Conservation (phyloP, 1,140 invertebrate species). For the Drosophila dunni region DNA sequence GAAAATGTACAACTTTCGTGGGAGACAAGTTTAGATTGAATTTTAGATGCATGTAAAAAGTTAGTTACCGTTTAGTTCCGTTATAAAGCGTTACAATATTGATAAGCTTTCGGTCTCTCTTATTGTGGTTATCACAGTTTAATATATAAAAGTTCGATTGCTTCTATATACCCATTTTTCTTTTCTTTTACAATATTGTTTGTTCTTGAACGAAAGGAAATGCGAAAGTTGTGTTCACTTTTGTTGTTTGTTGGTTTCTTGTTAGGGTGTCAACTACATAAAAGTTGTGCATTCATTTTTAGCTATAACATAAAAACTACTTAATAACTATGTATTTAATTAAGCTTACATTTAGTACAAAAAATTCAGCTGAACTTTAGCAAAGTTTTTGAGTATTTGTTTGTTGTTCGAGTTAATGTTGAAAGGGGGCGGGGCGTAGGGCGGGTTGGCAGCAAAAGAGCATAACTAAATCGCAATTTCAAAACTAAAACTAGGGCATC, state of each 20-base stretch:
- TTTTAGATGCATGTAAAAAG: not conserved
- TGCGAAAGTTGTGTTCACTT: slow-evolving; percentile 32
- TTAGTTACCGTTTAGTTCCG: not conserved
- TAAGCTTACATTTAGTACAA: slow-evolving; percentile 68
- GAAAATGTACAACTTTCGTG: slow-evolving; percentile 68
- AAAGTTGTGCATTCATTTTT: slow-evolving; percentile 54
- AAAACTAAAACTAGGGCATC: slow-evolving; percentile 69
- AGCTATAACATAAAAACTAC: slow-evolving; percentile 81
- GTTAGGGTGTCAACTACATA: slow-evolving; percentile 39
- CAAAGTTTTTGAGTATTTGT: slow-evolving; percentile 68
- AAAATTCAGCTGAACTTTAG: slow-evolving; percentile 71
- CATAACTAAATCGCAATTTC: slow-evolving; percentile 63
- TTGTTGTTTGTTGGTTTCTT: slow-evolving; percentile 26
- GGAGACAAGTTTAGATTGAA: not conserved
- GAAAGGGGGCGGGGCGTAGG: slow-evolving; percentile 2
- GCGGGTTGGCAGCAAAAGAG: slow-evolving; percentile 18
- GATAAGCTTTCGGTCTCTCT: slow-evolving; percentile 50
- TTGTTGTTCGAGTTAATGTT: slow-evolving; percentile 49
- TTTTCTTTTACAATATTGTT: slow-evolving; percentile 9
- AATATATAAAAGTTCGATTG: slow-evolving; percentile 68
- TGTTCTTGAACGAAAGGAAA: slow-evolving; percentile 30
- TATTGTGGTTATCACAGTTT: slow-evolving; percentile 82
- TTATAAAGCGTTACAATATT: not conserved
- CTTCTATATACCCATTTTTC: slow-evolving; percentile 64
- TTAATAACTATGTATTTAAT: slow-evolving; percentile 63